Evolutionary conservation across 2,888 invertebrate genomes (phyloP).

Genomic region (Vannuccia rotundouncinata): DNA sequence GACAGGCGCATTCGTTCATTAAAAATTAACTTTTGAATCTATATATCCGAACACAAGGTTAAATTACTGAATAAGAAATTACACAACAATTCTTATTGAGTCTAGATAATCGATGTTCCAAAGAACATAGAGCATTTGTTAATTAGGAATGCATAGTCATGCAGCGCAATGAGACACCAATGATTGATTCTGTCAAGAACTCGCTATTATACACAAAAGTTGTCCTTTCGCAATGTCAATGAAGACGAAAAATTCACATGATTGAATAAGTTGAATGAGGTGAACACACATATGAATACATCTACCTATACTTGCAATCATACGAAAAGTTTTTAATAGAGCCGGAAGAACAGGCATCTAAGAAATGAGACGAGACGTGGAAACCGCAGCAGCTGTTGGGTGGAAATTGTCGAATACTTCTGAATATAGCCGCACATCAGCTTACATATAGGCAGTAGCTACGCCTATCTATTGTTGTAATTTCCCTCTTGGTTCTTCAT

Average conservation of each 20-base stretch:
- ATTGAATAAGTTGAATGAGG: neutral
- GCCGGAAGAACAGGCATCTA: no score
- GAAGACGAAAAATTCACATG: neutral
- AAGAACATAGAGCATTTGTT: neutral
- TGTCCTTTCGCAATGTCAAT: neutral
- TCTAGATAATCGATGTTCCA: neutral
- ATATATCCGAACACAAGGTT: no score
- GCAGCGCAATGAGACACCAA: neutral
- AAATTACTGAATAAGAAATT: neutral
- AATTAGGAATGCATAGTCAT: neutral
- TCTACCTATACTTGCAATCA: no score
- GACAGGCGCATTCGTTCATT: no score
- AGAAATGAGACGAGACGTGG: neutral
- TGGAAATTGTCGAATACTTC: neutral
- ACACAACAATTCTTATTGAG: neutral
- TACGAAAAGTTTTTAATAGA: no score
- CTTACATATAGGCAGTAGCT: no score
- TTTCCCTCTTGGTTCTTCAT: neutral
- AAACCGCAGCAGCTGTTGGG: neutral
- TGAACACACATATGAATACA: neutral
- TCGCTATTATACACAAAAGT: neutral
- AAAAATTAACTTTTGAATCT: no score
- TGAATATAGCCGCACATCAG: no score
- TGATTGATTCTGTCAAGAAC: neutral
- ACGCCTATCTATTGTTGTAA: neutral